Percentiles rank a stretch among this genome's conserved stretches.
Conservation (phyloP, 2,113 vertebrate species). For the Petrocephalus microphthalmus region DNA sequence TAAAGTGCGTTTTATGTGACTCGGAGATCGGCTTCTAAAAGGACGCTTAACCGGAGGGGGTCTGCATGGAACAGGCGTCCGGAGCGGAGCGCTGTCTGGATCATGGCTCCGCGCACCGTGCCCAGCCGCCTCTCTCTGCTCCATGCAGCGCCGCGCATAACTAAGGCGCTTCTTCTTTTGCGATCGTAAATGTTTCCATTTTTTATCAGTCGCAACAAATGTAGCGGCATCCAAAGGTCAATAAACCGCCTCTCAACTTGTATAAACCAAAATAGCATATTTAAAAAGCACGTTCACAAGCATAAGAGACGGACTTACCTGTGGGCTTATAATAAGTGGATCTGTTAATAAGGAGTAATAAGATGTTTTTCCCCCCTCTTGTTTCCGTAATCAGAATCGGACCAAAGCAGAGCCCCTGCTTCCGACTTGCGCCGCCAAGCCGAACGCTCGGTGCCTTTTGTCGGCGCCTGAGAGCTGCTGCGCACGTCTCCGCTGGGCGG, state of each 20-base stretch:
- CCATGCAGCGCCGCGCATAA: neutral
- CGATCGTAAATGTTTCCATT: neutral
- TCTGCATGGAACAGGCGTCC: neutral
- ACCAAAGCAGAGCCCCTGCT: neutral
- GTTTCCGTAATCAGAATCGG: neutral
- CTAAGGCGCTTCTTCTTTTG: neutral
- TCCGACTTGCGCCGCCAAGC: neutral
- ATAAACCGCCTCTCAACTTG: neutral
- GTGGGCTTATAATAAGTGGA: neutral
- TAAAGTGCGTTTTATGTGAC: neutral
- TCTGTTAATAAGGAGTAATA: neutral
- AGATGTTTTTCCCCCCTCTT: neutral
- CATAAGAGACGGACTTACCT: neutral
- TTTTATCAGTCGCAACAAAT: neutral
- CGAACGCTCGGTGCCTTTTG: neutral
- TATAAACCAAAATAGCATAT: neutral
- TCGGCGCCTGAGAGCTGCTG: constrained; percentile 7
- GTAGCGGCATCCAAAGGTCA: neutral
- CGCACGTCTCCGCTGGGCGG: neutral
- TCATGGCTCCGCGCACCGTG: neutral
- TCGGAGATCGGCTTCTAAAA: neutral
- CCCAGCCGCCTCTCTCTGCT: neutral
- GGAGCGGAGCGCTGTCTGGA: neutral
- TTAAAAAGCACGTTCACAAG: neutral
- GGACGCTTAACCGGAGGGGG: neutral